Base-by-base conservation (phyloP, 2,797 vertebrate species). In the Catharus ustulatus region DNA sequence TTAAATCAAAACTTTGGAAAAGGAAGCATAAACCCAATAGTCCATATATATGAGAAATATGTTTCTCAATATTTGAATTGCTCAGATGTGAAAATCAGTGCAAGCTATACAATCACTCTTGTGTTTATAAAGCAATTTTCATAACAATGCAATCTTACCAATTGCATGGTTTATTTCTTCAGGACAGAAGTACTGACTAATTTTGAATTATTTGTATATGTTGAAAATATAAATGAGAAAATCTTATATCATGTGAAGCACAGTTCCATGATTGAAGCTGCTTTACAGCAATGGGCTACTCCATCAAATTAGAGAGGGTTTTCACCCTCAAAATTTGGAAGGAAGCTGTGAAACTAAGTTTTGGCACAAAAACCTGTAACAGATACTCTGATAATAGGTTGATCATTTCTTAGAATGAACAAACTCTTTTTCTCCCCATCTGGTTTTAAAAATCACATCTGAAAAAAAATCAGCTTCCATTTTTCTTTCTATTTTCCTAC, bases 1-100 rank as follows among this genome's bases (percentile, higher is more conserved):
- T 96, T 89, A 91, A 96, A 96, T 95, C 84, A 94, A 96, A 96
- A 90, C 79, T 86, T 94, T 61, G 68, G 71, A 78, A 77, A 93
- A 96, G 82, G 87, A 95, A 92, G n/a, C 87, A 83, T 90, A 96
- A 95, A 96, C 68, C 61, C 82, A 91, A 79, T 82, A 93, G 84
- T 84, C 86, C 88, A 67, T 83, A 91, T 13, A 94, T 68, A 78
- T 75, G 74, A 94, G 86, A 95, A 95, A 94, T 84, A 87, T 23
- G 43, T 95, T 96, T 95, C 72, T 91, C 57, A 87, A 74, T 62
- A 92, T 66, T 69, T 93, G 84, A 95, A 81, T 78, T 94, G 49
- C 85, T 96, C 87, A 86, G 46, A 91, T 87, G 82, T 94, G 71
- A 88, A 95, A 94, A 96, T 90, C 81, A 36, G 84, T 81, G 82